Evolutionary conservation across 2,888 invertebrate species (phyloP), one percentile per base, ranked within the genome.

Genomic region (Macropis europaea): DNA sequence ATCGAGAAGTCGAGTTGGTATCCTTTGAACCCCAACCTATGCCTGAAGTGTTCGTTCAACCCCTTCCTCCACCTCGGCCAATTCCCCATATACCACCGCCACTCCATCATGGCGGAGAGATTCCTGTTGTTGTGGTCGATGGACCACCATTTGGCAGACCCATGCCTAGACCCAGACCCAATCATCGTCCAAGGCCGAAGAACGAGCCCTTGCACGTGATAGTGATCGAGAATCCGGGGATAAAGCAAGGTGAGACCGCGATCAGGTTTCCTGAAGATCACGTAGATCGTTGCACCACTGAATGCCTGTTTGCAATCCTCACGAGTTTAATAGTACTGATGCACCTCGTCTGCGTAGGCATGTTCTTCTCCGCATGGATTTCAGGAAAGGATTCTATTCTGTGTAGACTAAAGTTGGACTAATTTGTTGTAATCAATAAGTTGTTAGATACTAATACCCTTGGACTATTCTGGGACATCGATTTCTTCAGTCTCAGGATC

Each of bases 191-290:
- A 15, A 54, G 70, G 53, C 52, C 74, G 43, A 59, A 71, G 38
- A 61, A 54, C 15, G 68, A 76, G 22, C 81, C 82, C 1, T 22
- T 82, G n/a, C 76, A 83, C 50, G 68, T 84, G 61, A 77, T 85
- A 77, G 77, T 84, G 56, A 69, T 86, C 62, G 86, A 85, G 11
- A 73, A 78, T 47, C 2, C 61, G 32, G 36, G 64, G 40, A 67
- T 72, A 3, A 36, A 28, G 24, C 61, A 52, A 45, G 82, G 81
- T 81, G 79, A 81, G 73, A n/a, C 53, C 47, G 56, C 38, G 26
- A 30, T 17, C 54, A 42, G 13, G 22, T 15, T 32, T 15, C 40
- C 28, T 24, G 34, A 17, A n/a, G 26, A n/a, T 24, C 17, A n/a
- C 32, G 42, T 19, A 17, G n/a, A 15, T 40, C 53, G 13, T 24